Conservation (phyloP, 2,888 invertebrate genomes). For the Tetranychus piercei region DNA sequence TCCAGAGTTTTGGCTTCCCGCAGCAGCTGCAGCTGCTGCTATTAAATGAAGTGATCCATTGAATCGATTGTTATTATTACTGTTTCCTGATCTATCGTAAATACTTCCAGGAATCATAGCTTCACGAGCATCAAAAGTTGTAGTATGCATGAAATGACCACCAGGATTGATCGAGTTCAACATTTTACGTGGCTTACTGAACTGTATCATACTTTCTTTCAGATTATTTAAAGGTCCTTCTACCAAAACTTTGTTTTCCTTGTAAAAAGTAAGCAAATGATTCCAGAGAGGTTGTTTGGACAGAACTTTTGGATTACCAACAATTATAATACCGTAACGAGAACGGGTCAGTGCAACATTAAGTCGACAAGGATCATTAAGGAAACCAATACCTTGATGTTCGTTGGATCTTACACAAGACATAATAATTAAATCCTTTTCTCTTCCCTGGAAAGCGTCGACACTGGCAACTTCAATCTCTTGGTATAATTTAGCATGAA, state of each 20-base stretch:
- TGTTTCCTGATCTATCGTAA: conserved; percentile 53
- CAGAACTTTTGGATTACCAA: conserved; percentile 95
- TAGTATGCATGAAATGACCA: conserved; percentile 89
- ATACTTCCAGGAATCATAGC: conserved; percentile 81
- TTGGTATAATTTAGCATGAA: conserved; percentile 80
- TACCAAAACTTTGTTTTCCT: conserved; percentile 86
- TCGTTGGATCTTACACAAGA: conserved; percentile 97
- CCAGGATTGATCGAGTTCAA: conserved; percentile 85
- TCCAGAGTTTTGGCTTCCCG: background rate
- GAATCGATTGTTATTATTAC: background rate
- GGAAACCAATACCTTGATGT: conserved; percentile 93
- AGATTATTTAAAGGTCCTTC: conserved; percentile 93
- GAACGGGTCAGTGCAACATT: conserved; percentile 96
- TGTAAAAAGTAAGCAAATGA: conserved; percentile 86
- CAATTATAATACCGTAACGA: conserved; percentile 90
- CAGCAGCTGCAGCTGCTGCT: background rate
- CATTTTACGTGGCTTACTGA: conserved; percentile 88
- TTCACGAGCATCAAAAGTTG: conserved; percentile 89
- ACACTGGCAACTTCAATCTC: conserved; percentile 99
- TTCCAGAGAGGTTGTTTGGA: conserved; percentile 98
- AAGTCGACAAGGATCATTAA: conserved; percentile 87
- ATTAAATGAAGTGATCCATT: conserved; percentile 12
- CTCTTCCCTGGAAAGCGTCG: conserved; percentile 95
- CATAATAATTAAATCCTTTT: conserved; percentile 97
- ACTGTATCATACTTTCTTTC: conserved; percentile 86